A percentile compares a stretch with the other conserved stretches of the same genome.
Conservation (phyloP, 30 jellyfish, hydroid and myxozoan species). For the Aurelia coerulea region DNA sequence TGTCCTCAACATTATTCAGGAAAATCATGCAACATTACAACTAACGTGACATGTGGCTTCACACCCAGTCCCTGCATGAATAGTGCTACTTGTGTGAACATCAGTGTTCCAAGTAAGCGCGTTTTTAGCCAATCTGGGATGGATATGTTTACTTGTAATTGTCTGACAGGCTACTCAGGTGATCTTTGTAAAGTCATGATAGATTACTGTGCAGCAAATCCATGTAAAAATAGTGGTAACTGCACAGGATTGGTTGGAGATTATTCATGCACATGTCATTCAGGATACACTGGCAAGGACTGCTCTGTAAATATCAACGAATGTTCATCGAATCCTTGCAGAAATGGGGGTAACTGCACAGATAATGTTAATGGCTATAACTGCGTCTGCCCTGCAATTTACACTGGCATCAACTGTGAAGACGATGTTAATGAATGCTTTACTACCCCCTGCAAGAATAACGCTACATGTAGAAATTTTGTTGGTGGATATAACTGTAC, state of each 20-base stretch:
- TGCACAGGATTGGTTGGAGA: slow-evolving; percentile 36
- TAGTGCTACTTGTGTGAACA: slow-evolving; percentile 47
- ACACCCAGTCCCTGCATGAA: slow-evolving; percentile 25
- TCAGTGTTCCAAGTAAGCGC: slow-evolving; percentile 22
- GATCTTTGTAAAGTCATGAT: neutral
- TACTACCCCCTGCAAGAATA: slow-evolving; percentile 61
- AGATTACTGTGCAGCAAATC: slow-evolving; percentile 39
- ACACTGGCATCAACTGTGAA: slow-evolving; percentile 65
- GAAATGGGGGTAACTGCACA: slow-evolving; percentile 75
- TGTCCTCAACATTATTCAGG: slow-evolving; percentile 73
- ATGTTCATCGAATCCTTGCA: slow-evolving; percentile 77
- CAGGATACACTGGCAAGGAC: slow-evolving; percentile 76
- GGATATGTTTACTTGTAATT: slow-evolving; percentile 66
- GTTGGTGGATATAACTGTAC: slow-evolving; percentile 68
- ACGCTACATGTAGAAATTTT: slow-evolving; percentile 66
- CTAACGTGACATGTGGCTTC: slow-evolving; percentile 65
- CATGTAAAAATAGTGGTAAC: slow-evolving; percentile 53
- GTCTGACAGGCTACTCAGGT: slow-evolving; percentile 69
- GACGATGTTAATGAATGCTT: slow-evolving; percentile 65
- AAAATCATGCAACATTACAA: slow-evolving; percentile 47
- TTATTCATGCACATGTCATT: slow-evolving; percentile 60
- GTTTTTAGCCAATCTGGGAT: slow-evolving; percentile 65
- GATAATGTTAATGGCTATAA: slow-evolving; percentile 29
- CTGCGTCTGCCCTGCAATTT: slow-evolving; percentile 71
- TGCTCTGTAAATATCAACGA: slow-evolving; percentile 57